Base-by-base conservation (phyloP, 2,888 invertebrate genomes). In the Myathropa florea region DNA sequence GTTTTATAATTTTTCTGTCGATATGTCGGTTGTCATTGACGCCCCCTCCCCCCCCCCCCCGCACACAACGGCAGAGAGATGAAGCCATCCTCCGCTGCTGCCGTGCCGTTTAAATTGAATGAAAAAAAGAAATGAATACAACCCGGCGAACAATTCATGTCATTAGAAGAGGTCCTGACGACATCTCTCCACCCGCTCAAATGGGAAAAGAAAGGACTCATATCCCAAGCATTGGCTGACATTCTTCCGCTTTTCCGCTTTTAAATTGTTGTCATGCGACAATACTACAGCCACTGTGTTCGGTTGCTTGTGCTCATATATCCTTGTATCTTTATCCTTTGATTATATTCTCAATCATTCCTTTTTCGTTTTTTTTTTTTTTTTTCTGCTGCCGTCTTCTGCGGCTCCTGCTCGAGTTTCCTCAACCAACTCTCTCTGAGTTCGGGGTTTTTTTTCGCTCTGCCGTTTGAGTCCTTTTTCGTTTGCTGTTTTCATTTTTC, bases 271-370 rank as follows among this genome's bases (percentile, higher is more conserved):
- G 64, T 63, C 77, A 77, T 77, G 67, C 64, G 76, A 59, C 60
- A 70, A 33, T 21, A 3, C 33, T 23, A 14, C 7, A 55, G 46
- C 21, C 53, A 28, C 18, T 36, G 36, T 18, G 67, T 67, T 84
- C 65, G 60, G 71, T 67, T 80, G 33, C 65, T 65, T 72, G 57
- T 36, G 24, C 30, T 61, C 30, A 64, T 57, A 33, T 70, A 70
- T 65, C 78, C 73, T 77, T 82, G 73, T 78, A 75, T 68, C 77
- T 78, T 64, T 82, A 85, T 73, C 78, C 78, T 86, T 86, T 86
- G 86, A 86, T 82, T 82, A 82, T 78, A 64, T 70, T 86, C 78
- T 73, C 78, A 78, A 82, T 86, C 78, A 86, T 71, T 82, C 73
- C 10, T 39, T 65, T 36, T 67, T 36, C 10, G 30, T 65, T 36